Evolutionary conservation across 2,888 invertebrate genomes (phyloP).

Genomic region (Aphelenchoides bicaudatus): DNA sequence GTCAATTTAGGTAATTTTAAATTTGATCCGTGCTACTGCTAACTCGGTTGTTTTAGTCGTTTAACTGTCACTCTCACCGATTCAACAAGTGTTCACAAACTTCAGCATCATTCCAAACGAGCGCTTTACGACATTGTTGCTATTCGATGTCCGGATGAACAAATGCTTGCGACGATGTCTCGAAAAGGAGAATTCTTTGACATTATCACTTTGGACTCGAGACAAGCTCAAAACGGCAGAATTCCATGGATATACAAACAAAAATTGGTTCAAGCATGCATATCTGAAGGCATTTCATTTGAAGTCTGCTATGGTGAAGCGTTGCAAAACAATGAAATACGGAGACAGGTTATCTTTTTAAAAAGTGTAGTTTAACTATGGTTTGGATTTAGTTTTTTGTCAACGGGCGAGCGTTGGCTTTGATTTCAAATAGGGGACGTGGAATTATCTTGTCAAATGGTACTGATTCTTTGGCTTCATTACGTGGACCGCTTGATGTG

Average conservation of each 20-base stretch:
- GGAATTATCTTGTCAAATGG: constrained; percentile 50
- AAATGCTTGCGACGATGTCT: constrained; percentile 52
- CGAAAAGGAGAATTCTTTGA: constrained; percentile 56
- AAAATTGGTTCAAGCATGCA: constrained; percentile 37
- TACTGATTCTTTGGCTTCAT: constrained; percentile 43
- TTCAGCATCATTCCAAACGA: constrained; percentile 40
- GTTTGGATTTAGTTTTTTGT: constrained; percentile 28
- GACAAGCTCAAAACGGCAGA: constrained; percentile 23
- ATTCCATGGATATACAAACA: constrained; percentile 38
- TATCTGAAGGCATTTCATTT: constrained; percentile 38
- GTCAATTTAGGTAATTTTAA: constrained; percentile 50
- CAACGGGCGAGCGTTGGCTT: constrained; percentile 43
- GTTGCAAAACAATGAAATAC: constrained; percentile 28
- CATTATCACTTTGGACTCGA: constrained; percentile 45
- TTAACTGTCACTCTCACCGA: constrained; percentile 42
- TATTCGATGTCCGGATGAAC: constrained; percentile 47
- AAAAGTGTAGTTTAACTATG: neutral
- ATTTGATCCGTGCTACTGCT: neutral
- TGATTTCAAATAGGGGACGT: constrained; percentile 34
- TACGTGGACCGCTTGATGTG: constrained; percentile 59
- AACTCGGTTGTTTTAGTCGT: constrained; percentile 30
- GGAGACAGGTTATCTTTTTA: constrained; percentile 36
- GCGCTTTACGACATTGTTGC: constrained; percentile 53
- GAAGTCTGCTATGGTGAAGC: constrained; percentile 44
- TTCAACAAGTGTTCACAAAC: constrained; percentile 36